Evolutionary conservation across 2,113 vertebrate genomes (phyloP), one percentile per base, ranked within the genome.

Genomic region (Penelope pileata): DNA sequence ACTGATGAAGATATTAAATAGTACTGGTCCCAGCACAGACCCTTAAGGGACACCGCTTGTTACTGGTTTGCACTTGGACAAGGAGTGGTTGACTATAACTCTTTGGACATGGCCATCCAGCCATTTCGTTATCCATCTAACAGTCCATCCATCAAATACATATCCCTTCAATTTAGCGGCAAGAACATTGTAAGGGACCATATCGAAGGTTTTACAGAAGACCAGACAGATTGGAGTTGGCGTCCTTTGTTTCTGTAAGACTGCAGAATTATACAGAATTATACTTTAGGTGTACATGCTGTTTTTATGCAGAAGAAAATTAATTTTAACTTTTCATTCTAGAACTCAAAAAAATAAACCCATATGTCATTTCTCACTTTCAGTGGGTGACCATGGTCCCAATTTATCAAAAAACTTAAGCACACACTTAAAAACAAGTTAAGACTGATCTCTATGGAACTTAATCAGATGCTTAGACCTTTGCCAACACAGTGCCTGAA

Each of bases 381-480:
- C 76, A 82, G 30, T 75, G 26, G 54, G 60, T 83, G 91, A 87
- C 47, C 48, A 5, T 91, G 82, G 94, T 94, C 79, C 90, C 69
- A 67, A 15, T 66, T 81, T 69, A 95, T 69, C 58, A 68, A 62
- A 83, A 36, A 90, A 88, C 21, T 86, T 42, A 60, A 82, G 58
- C 36, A 68, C 10, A n/a, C 60, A 27, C 34, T 88, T 81, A 62
- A 69, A 90, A 70, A 53, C 79, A 59, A 80, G 38, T 59, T 74
- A 92, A 93, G 74, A 95, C 90, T 90, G n/a, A 76, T 90, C 76
- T 88, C 47, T 91, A 30, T 16, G 77, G 67, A 63, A 89, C 42
- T 80, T 62, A 77, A 74, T 24, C 67, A 62, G 43, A 78, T 38
- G 59, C 62, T 56, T 81, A 91, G 83, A 91, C 0, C 75, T 93